Conservation (phyloP, 2,113 vertebrate genomes). For the Megalops atlanticus region DNA sequence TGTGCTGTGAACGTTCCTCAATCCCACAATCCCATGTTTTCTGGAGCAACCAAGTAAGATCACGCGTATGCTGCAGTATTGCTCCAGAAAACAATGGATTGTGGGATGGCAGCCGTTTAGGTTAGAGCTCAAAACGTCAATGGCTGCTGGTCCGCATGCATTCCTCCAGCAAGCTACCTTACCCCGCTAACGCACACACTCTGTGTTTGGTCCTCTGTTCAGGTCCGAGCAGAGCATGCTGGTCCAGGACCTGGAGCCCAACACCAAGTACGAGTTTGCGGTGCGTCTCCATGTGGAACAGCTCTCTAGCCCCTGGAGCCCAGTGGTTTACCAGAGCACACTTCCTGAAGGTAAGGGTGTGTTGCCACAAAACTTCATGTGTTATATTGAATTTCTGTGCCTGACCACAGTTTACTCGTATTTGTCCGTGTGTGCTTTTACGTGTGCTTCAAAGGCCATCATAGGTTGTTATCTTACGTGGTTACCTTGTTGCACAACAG, state of each 20-base stretch:
- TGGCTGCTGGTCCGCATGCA: too few species aligned
- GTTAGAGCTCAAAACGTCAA: too few species aligned
- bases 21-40: too few species aligned
- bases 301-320: slow-evolving; percentile 92
- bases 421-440: background rate
- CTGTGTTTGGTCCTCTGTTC: slow-evolving; percentile 40
- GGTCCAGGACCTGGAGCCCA: slow-evolving; percentile 79
- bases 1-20: too few species aligned
- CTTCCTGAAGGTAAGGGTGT: slow-evolving; percentile 83
- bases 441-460: background rate
- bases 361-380: background rate
- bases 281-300: slow-evolving; percentile 90
- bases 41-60: too few species aligned
- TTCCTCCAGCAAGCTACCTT: too few species aligned
- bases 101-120: too few species aligned
- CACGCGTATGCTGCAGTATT: too few species aligned
- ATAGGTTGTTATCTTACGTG: background rate
- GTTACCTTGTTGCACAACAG: background rate
- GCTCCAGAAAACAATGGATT: too few species aligned
- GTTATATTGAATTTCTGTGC: background rate
- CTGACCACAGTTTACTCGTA: background rate
- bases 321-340: slow-evolving; percentile 84
- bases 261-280: slow-evolving; percentile 94
- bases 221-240: slow-evolving; percentile 83
- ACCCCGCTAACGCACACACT: background rate